Conservation (phyloP, 2,113 vertebrate species). For the Epinephelus cyanopodus region DNA sequence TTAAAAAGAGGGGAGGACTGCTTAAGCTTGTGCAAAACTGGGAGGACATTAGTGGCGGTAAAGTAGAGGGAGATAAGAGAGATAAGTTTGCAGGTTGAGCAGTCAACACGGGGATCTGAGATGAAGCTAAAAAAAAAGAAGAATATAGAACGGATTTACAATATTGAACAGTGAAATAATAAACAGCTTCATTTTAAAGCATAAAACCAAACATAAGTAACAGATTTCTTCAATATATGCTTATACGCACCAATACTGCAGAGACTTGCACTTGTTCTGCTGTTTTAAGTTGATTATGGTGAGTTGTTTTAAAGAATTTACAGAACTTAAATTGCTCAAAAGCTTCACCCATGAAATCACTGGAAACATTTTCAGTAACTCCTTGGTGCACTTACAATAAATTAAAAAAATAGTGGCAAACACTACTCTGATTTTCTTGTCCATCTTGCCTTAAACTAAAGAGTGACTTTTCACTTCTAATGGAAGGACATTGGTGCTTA, state of each 20-base stretch:
- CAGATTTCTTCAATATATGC: background rate
- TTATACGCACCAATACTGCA: background rate
- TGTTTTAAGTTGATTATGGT: background rate
- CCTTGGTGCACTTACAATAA: background rate
- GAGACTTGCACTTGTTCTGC: background rate
- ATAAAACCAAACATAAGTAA: background rate
- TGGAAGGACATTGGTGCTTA: conserved; percentile 75
- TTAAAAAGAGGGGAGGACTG: conserved; percentile 21
- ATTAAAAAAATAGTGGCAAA: background rate
- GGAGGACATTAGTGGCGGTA: background rate
- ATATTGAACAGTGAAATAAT: no score
- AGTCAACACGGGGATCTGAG: background rate
- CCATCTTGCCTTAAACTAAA: background rate
- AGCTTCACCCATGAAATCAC: background rate
- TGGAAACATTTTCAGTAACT: background rate
- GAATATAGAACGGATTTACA: background rate
- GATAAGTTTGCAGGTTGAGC: background rate
- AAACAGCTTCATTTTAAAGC: background rate
- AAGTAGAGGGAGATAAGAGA: background rate
- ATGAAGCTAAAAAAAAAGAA: background rate
- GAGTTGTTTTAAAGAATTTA: background rate
- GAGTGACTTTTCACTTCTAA: conserved; percentile 63
- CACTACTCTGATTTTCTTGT: background rate
- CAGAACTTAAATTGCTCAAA: background rate
- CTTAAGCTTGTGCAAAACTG: conserved; percentile 1